Percentiles rank a stretch among this genome's conserved stretches.
Conservation (phyloP, 2,888 invertebrate species). For the Agriopis aurantiaria region DNA sequence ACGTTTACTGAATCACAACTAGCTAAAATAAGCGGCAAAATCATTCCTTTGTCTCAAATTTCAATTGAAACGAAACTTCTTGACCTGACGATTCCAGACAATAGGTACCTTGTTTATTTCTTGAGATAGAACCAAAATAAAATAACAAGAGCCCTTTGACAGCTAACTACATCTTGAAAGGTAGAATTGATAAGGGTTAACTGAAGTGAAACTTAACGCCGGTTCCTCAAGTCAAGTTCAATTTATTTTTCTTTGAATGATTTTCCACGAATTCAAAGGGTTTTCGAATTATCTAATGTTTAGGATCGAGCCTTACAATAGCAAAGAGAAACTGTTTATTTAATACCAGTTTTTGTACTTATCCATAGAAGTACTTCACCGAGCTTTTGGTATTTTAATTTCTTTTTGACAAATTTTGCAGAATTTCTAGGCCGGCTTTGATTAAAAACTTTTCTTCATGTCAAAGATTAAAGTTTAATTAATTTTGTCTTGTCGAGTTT, state of each 20-base stretch:
- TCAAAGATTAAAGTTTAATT: conserved; percentile 23
- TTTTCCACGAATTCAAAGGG: neutral
- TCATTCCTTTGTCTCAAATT: too few relatives aligned
- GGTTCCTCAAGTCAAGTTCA: neutral
- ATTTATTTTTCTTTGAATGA: neutral
- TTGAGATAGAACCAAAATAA: neutral
- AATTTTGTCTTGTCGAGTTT: conserved; percentile 17
- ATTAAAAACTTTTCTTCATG: conserved; percentile 13
- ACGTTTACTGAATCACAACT: too few relatives aligned
- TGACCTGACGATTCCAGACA: neutral
- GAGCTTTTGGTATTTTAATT: neutral
- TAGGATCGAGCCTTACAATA: too few relatives aligned
- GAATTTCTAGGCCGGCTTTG: neutral
- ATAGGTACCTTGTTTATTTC: neutral
- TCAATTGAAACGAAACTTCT: too few relatives aligned
- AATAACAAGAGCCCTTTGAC: neutral
- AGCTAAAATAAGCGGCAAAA: too few relatives aligned
- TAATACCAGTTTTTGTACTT: neutral
- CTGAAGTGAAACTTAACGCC: neutral
- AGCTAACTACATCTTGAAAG: neutral
- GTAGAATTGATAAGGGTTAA: neutral
- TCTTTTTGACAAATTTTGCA: conserved; percentile 2
- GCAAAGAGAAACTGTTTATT: too few relatives aligned
- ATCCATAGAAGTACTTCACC: neutral
- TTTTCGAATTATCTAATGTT: too few relatives aligned